These are phyloP conservation scores for Cloeon dipterum DNA, from an alignment of 2,888 invertebrate species.

Conservation along the genomic window DNA sequence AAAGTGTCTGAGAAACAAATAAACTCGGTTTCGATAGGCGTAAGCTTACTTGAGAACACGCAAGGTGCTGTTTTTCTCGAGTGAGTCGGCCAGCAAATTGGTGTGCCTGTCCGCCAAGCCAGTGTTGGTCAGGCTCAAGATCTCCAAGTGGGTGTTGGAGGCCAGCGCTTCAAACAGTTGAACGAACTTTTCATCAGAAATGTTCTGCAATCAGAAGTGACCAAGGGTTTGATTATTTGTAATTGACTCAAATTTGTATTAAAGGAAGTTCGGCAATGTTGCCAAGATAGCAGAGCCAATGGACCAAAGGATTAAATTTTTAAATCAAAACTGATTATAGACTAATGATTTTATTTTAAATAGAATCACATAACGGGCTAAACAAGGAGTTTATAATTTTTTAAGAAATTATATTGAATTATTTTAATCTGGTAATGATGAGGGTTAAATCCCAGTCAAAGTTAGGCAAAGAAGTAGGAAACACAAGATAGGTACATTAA, in stretches of 20 bases:
- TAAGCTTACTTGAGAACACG: constrained; percentile 56
- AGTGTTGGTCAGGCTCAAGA: constrained; percentile 79
- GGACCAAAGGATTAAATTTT: too few species aligned
- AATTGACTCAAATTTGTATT: background rate
- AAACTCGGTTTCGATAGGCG: too few species aligned
- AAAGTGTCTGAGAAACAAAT: too few species aligned
- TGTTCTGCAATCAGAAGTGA: constrained; percentile 53
- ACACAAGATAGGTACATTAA: too few species aligned
- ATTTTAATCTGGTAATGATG: too few species aligned
- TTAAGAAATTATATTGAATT: too few species aligned
- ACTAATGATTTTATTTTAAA: too few species aligned
- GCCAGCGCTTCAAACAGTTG: constrained; percentile 72
- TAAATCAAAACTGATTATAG: too few species aligned
- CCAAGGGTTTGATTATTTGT: background rate
- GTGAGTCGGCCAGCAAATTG: constrained; percentile 54
- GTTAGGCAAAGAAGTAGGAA: too few species aligned
- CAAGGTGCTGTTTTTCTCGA: constrained; percentile 55
- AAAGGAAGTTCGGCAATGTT: constrained; percentile 1
- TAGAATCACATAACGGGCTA: too few species aligned
- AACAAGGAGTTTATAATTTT: too few species aligned
- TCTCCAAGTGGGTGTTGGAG: constrained; percentile 76
- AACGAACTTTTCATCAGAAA: constrained; percentile 86
- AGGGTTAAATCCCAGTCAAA: too few species aligned
- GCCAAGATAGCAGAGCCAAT: constrained; percentile 1
- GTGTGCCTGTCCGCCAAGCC: constrained; percentile 79